phyloP scores from a whole-genome alignment of 2,113 vertebrate genomes.

The Oenanthe melanoleuca region DNA sequence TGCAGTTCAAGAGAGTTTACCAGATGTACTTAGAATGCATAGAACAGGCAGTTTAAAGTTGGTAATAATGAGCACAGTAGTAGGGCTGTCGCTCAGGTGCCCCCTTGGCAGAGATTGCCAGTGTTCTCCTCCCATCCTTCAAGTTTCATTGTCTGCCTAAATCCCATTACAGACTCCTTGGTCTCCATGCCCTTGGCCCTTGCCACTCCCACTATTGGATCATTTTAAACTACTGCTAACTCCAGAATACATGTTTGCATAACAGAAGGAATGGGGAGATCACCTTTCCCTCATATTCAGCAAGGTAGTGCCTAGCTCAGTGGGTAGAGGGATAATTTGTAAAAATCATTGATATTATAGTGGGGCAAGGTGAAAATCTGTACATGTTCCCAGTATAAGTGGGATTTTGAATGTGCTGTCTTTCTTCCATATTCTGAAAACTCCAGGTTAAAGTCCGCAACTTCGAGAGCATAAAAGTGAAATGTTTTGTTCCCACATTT shows the following conservation, averaged over 20 bases:
- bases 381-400: not conserved
- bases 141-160: not conserved
- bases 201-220: not conserved
- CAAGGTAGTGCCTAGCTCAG: not conserved
- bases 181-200: not conserved
- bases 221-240: not conserved
- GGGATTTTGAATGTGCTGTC: not conserved
- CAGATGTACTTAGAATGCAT: not conserved
- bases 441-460: not conserved
- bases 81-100: not conserved
- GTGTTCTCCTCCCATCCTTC: not conserved
- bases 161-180: not conserved
- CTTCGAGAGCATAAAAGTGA: not conserved
- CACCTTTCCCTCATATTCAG: not conserved
- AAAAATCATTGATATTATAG: not conserved
- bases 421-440: not conserved
- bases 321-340: not conserved
- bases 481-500: not conserved
- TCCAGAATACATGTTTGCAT: not conserved
- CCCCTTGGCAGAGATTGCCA: rapidly evolving
- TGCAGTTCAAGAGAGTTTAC: not conserved
- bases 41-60: not conserved
- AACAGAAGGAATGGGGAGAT: not conserved
- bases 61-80: not conserved
- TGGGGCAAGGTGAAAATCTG: not conserved